Evolutionary conservation across 1,140 invertebrate species (phyloP).

Genomic region (Sycophila sp.): DNA sequence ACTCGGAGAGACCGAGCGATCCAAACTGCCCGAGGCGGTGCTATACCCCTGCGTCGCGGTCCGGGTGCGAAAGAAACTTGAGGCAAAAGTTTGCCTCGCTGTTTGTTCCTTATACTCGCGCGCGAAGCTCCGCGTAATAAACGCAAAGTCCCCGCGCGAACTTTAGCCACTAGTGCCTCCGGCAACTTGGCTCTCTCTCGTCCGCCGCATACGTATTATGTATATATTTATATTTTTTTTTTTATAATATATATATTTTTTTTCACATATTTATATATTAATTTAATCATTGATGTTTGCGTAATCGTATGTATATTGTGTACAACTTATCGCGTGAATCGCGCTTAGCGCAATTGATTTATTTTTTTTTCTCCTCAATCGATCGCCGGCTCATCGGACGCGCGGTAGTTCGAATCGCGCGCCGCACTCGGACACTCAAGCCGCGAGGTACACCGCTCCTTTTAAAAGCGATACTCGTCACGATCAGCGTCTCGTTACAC

Average conservation of each 20-base stretch:
- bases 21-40: constrained; percentile 6
- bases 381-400: background rate
- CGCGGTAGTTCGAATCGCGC: no score
- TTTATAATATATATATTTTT: constrained; percentile 11
- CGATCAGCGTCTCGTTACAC: no score
- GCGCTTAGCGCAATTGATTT: constrained; percentile 3
- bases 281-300: constrained; percentile 1
- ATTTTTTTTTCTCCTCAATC: no score
- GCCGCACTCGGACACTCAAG: no score
- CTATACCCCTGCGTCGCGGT: no score
- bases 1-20: constrained; percentile 21
- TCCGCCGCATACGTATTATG: constrained; percentile 1
- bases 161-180: background rate
- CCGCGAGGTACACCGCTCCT: no score
- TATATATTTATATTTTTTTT: constrained; percentile 11
- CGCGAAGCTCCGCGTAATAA: background rate
- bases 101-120: no score
- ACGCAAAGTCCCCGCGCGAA: background rate
- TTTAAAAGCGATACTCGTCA: no score
- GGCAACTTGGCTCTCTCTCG: constrained; percentile 6
- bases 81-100: no score
- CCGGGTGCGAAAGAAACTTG: no score
- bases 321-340: constrained; percentile 31
- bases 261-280: constrained; percentile 4
- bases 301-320: constrained; percentile 29